Evolutionary conservation across 2,888 invertebrate genomes (phyloP), one percentile per base, ranked within the genome.

Genomic region (Philereme vetulata): DNA sequence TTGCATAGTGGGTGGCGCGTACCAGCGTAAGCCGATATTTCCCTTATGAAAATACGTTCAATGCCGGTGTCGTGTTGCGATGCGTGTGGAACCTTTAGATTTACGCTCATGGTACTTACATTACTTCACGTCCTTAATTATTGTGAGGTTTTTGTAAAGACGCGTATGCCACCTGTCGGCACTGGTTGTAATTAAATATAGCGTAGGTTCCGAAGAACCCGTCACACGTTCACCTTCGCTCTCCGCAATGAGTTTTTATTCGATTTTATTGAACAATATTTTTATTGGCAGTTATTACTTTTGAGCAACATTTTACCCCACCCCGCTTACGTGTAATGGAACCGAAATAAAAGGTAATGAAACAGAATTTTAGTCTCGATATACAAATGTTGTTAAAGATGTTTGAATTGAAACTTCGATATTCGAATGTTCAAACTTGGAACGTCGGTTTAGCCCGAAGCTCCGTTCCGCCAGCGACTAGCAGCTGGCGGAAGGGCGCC

Each of bases 111-210:
- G 89, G 92, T 84, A 1, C 21, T 21, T 21, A 80, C 90, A 91
- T 92, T 92, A 90, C 91, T 88, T 86, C 90, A 86, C 89, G 84
- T 88, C 90, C 85, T 86, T 90, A 92, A 92, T 91, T 92, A 92
- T 91, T 84, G 82, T 85, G 80, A 84, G 74, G 77, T 75, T 80
- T 85, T 88, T 89, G 81, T 88, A 86, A 78, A 78, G 75, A 74
- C 75, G 78, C 85, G 81, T 85, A 86, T 78, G 86, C 88, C 90
- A 90, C 92, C 92, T 90, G 92, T 86, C 83, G 81, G 76, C 66
- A 35, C 4, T 6, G 78, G 81, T 77, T 79, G 86, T 86, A 89
- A 88, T 90, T 90, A 86, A 87, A 86, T 82, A 85, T 82, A 80
- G 80, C 76, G 69, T 76, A 80, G 82, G 72, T 70, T 72, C 71